These are phyloP conservation scores for Neodiprion fabricii DNA, from an alignment of 1,140 invertebrate genomes.

Conservation along the genomic window DNA sequence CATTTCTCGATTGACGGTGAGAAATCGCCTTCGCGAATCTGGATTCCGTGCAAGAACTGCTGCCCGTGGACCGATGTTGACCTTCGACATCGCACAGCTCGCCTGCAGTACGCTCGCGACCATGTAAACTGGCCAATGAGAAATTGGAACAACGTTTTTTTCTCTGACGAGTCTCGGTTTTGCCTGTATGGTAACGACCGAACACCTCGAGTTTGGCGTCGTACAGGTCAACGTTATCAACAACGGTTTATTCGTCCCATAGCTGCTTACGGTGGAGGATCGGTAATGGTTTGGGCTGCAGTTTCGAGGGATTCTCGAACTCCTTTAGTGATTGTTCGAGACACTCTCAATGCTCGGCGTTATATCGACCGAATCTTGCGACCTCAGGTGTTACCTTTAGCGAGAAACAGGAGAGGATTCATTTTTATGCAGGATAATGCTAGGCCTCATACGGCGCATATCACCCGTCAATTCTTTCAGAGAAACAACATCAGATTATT, in stretches of 20 bases:
- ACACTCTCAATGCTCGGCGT: constrained; percentile 30
- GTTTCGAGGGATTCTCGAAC: constrained; percentile 34
- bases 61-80: constrained; percentile 22
- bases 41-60: constrained; percentile 14
- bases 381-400: constrained; percentile 32
- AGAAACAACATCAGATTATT: constrained; percentile 16
- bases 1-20: constrained; percentile 18
- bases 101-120: constrained; percentile 19
- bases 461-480: constrained; percentile 16
- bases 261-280: constrained; percentile 36
- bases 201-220: constrained; percentile 35
- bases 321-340: constrained; percentile 26
- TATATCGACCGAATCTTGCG: constrained; percentile 40
- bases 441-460: constrained; percentile 30
- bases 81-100: constrained; percentile 17
- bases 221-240: constrained; percentile 35
- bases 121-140: constrained; percentile 21
- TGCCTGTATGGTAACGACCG: constrained; percentile 20
- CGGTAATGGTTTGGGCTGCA: constrained; percentile 43
- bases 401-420: constrained; percentile 1
- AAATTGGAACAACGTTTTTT: constrained; percentile 26
- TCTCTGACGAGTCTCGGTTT: constrained; percentile 27
- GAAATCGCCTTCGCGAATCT: constrained; percentile 20
- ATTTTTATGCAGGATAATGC: constrained; percentile 33
- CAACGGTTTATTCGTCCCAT: constrained; percentile 36